Evolutionary conservation across 2,113 vertebrate genomes (phyloP), one percentile per base, ranked within the genome.

Genomic region (Azemiops feae): DNA sequence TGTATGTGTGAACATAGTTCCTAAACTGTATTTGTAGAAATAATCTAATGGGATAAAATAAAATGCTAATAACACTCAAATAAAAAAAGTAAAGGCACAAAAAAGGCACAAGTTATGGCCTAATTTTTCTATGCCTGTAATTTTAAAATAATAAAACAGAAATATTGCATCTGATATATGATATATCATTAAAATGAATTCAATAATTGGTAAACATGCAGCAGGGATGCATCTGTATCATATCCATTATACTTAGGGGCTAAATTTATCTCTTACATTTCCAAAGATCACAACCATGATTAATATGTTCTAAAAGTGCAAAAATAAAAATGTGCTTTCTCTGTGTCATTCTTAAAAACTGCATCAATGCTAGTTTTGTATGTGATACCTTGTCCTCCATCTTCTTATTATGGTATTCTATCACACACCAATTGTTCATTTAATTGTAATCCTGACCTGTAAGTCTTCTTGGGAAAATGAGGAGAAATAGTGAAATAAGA

Each of bases 401-500:
- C 57, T 92, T 87, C 88, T 91, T 58, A 94, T 92, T 91, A 39
- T 23, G 90, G 91, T 89, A 95, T 30, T 22, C 27, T 30, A 12
- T 93, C 58, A 94, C 95, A 91, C 94, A 54, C 92, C 94, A 97
- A 18, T n/a, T 85, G 85, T 88, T 91, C 53, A 47, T 55, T 95
- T 93, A 94, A 85, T 86, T 97, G 60, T 54, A 97, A 96, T 47
- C 94, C 91, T 93, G 91, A 95, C 22, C 57, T 96, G 92, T 94
- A 96, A 95, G 52, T 25, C 34, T 94, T 95, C 89, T 94, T 94
- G 55, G 88, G 95, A 96, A 81, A 81, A 81, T 81, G 69, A 74
- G n/a, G 95, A 92, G 92, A 94, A 94, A 93, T 43, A 94, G 81
- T 89, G 93, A 97, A 97, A 97, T 97, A 95, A 94, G 95, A 97